Evolutionary conservation across 2,113 vertebrate genomes (phyloP).

Genomic region (Trinectes maculatus): DNA sequence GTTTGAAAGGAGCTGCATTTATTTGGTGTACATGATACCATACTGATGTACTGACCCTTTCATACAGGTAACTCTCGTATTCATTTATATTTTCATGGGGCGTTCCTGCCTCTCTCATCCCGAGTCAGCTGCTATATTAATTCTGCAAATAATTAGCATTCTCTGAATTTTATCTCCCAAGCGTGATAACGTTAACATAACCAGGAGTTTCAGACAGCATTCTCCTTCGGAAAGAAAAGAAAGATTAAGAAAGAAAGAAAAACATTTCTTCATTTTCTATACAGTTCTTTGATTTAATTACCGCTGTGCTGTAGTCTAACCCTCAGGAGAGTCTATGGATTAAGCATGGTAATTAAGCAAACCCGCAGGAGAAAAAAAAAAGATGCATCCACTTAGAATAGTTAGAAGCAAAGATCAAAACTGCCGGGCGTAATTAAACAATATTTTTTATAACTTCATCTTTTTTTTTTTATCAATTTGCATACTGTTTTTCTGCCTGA

Average conservation of each 20-base stretch:
- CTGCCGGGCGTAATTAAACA: slow-evolving; percentile 38
- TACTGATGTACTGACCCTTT: too few relatives aligned
- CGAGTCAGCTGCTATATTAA: neutral
- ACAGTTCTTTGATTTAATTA: slow-evolving; percentile 57
- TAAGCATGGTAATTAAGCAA: slow-evolving; percentile 60
- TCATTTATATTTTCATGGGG: neutral
- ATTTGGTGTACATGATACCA: too few relatives aligned
- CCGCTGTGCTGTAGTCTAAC: slow-evolving; percentile 19
- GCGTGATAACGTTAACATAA: slow-evolving; percentile 6
- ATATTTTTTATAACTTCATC: neutral
- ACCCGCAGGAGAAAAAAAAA: slow-evolving; percentile 35
- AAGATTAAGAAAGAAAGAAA: slow-evolving; percentile 29
- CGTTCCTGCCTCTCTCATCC: neutral
- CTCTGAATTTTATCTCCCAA: slow-evolving; percentile 22
- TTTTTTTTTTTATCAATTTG: slow-evolving; percentile 14
- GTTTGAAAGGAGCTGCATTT: too few relatives aligned
- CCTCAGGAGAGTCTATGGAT: slow-evolving; percentile 52
- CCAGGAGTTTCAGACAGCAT: neutral
- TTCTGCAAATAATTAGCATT: slow-evolving; percentile 25
- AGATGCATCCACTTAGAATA: slow-evolving; percentile 16
- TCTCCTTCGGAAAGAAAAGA: slow-evolving; percentile 28
- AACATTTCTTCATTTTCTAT: slow-evolving; percentile 33
- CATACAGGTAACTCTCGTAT: neutral
- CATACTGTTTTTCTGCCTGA: slow-evolving; percentile 1
- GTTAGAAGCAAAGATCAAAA: slow-evolving; percentile 50